phyloP scores from a whole-genome alignment of 2,797 vertebrate species.

The Poeciliopsis infans region DNA sequence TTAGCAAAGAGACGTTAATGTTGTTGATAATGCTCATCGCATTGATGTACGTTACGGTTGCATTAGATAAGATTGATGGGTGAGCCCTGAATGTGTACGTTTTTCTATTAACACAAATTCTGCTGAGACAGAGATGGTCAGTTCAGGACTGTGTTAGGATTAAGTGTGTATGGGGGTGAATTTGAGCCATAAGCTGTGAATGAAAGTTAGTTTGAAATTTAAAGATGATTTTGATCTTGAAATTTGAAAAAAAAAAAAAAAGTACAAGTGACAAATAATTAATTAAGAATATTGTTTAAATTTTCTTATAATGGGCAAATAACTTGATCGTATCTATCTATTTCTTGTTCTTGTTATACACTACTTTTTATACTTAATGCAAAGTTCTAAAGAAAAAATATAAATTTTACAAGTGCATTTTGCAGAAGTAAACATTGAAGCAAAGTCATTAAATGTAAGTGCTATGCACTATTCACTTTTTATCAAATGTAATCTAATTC shows the following conservation, averaged over 20 bases:
- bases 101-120: not conserved
- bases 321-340: no score
- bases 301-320: not conserved
- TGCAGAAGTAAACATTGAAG: not conserved
- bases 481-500: not conserved
- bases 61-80: not conserved
- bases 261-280: not conserved
- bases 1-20: slow-evolving; percentile 5
- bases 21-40: not conserved
- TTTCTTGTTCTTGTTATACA: no score
- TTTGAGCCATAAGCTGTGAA: not conserved
- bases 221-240: not conserved
- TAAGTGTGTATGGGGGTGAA: not conserved
- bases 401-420: not conserved
- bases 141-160: not conserved
- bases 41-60: not conserved
- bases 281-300: not conserved
- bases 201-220: not conserved
- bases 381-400: not conserved
- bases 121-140: not conserved
- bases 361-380: not conserved
- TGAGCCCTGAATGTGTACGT: not conserved
- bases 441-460: not conserved
- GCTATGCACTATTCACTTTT: not conserved
- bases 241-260: not conserved